Conservation (phyloP, 2,113 vertebrate species). For the Zapus hudsonius region DNA sequence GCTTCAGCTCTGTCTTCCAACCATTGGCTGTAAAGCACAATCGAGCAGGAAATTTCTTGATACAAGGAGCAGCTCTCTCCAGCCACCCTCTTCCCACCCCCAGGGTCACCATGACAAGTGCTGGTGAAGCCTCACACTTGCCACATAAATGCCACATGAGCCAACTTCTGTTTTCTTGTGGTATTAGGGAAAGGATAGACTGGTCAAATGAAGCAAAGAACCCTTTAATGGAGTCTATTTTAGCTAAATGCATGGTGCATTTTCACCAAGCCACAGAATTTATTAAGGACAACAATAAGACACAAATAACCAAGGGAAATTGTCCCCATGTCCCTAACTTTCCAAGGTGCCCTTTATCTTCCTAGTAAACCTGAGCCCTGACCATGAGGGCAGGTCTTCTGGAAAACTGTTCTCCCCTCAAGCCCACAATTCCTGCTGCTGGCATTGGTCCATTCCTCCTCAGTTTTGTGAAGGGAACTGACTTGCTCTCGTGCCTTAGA, state of each 20-base stretch:
- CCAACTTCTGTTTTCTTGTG: rapidly evolving
- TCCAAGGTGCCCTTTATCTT: background rate
- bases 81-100: rapidly evolving
- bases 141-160: rapidly evolving
- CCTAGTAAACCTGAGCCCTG: background rate
- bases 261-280: background rate
- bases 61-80: rapidly evolving
- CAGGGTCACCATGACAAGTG: rapidly evolving
- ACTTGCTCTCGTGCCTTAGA: background rate
- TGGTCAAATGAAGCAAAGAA: background rate
- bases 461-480: background rate
- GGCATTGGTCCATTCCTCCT: rapidly evolving
- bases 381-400: rapidly evolving
- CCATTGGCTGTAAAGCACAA: background rate
- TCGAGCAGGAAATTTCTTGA: background rate
- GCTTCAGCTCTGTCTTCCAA: background rate
- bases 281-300: background rate
- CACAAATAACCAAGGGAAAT: background rate
- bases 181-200: background rate
- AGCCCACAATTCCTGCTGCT: rapidly evolving
- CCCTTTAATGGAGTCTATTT: background rate
- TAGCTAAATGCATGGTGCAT: background rate
- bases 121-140: rapidly evolving
- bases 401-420: background rate
- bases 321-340: background rate